Evolutionary conservation across 2,797 vertebrate species (phyloP).

Genomic region (Scleropages formosus): DNA sequence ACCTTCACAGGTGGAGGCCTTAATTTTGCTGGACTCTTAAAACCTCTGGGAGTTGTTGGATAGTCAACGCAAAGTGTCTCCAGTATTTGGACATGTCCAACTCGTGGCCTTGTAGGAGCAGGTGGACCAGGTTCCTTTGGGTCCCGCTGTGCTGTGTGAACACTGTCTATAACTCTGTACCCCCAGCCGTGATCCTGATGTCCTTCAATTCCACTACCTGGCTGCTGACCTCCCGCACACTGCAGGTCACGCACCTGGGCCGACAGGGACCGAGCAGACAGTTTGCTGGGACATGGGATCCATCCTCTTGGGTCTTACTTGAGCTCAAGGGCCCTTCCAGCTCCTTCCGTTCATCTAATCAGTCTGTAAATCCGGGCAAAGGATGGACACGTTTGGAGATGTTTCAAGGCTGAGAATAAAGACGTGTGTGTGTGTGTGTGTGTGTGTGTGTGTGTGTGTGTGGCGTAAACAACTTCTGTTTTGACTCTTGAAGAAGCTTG

Average conservation of each 20-base stretch:
- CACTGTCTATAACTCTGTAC: too few relatives aligned
- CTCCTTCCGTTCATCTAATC: background rate
- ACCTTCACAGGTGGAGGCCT: too few relatives aligned
- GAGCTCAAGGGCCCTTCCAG: background rate
- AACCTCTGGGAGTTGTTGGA: background rate
- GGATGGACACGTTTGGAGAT: slow-evolving; percentile 41
- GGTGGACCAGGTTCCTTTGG: too few relatives aligned
- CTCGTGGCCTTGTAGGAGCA: too few relatives aligned
- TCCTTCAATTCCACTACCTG: too few relatives aligned
- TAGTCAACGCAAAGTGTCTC: background rate
- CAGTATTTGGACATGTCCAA: background rate
- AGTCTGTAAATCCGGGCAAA: background rate
- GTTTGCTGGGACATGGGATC: too few relatives aligned
- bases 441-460: slow-evolving; percentile 44
- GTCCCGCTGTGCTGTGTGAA: too few relatives aligned
- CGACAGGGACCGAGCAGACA: too few relatives aligned
- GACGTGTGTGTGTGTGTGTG: slow-evolving; percentile 37
- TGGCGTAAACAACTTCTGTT: slow-evolving; percentile 56
- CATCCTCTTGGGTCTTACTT: background rate
- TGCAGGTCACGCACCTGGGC: too few relatives aligned
- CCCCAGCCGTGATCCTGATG: too few relatives aligned
- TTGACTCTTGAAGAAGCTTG: slow-evolving; percentile 43
- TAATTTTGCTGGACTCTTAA: too few relatives aligned
- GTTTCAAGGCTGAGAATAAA: slow-evolving; percentile 34
- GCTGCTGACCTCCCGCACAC: too few relatives aligned